A percentile compares a stretch with the other conserved stretches of the same genome.
phyloP scores from a whole-genome alignment of 2,113 vertebrate species.

The Pteronura brasiliensis region DNA sequence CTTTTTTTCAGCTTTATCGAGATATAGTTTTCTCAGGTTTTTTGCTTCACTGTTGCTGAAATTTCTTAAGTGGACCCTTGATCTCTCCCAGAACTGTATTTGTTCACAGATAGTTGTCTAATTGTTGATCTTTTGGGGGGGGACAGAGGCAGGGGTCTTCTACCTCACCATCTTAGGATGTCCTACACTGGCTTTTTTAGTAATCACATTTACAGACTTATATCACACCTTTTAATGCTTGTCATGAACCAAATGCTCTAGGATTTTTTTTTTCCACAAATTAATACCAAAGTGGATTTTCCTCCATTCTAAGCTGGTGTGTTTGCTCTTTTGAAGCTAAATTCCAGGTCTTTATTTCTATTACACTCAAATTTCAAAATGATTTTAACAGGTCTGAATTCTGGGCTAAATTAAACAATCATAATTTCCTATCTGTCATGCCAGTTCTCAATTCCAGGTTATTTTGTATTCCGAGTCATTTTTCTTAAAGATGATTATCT shows the following conservation, averaged over 20 bases:
- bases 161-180: background rate
- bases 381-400: slow-evolving; percentile 29
- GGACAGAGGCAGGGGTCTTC: background rate
- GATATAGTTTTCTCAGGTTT: background rate
- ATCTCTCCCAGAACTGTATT: background rate
- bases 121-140: background rate
- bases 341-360: slow-evolving; percentile 29
- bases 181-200: background rate
- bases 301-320: background rate
- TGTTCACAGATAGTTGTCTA: background rate
- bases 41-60: background rate
- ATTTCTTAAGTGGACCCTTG: background rate
- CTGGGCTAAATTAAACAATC: slow-evolving; percentile 25
- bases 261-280: background rate
- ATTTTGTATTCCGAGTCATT: slow-evolving; percentile 22
- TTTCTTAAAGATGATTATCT: background rate
- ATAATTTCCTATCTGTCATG: slow-evolving; percentile 27
- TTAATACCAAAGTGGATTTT: background rate
- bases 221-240: background rate
- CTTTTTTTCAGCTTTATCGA: background rate
- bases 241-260: background rate
- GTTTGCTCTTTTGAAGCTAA: background rate
- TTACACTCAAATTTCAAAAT: slow-evolving; percentile 19
- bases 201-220: background rate
- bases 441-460: slow-evolving; percentile 8